Conservation (phyloP, 2,797 vertebrate species). For the Balearica regulorum region DNA sequence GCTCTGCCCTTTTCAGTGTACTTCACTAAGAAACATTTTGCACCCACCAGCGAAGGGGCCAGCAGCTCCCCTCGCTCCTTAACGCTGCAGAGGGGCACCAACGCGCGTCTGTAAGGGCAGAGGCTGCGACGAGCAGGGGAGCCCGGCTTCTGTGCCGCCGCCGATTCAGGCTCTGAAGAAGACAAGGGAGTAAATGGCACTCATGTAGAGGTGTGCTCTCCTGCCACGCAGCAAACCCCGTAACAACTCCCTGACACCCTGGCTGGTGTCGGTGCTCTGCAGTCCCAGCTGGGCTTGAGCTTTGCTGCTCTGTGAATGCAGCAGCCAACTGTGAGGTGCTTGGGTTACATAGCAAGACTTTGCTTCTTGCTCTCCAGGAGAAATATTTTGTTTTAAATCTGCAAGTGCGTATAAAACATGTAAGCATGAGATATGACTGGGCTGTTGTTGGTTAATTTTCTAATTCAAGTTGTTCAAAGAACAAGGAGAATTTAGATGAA, state of each 20-base stretch:
- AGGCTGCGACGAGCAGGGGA: fast-evolving
- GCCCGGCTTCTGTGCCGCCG: fast-evolving
- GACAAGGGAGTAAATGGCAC: too few relatives aligned
- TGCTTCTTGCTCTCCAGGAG: background rate
- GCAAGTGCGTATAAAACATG: background rate
- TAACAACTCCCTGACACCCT: background rate
- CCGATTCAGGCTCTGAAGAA: fast-evolving
- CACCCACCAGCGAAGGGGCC: background rate
- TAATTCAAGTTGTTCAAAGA: background rate
- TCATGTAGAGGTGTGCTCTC: background rate
- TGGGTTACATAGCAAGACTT: background rate
- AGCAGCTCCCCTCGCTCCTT: background rate
- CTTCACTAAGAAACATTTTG: background rate
- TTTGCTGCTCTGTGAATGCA: background rate
- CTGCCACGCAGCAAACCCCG: background rate
- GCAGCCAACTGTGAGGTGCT: background rate
- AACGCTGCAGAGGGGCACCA: background rate
- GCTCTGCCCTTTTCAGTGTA: background rate
- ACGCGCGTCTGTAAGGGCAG: fast-evolving
- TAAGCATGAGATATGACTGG: background rate
- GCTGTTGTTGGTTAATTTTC: background rate
- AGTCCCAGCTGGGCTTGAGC: background rate
- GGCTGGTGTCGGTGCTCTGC: background rate
- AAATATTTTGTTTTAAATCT: background rate
- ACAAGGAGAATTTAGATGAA: background rate